Percentiles rank a stretch among this genome's conserved stretches.
Conservation (phyloP, 2,888 invertebrate species). For the Tribolium freemani region DNA sequence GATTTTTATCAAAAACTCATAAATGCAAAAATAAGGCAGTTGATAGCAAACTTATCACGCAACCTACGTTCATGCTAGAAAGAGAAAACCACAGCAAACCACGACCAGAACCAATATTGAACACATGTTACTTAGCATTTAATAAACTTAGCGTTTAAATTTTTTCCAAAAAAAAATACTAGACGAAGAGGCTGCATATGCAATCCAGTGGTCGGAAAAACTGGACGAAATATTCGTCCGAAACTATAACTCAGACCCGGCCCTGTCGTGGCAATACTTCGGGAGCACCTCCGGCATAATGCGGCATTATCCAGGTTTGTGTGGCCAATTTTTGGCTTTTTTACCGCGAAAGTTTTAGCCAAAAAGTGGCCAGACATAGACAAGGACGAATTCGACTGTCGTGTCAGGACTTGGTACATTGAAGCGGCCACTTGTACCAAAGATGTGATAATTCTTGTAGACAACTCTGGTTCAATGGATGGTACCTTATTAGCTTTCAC, state of each 20-base stretch:
- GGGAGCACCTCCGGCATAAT: constrained; percentile 94
- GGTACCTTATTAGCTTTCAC: constrained; percentile 70
- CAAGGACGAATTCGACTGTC: constrained; percentile 85
- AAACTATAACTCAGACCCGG: constrained; percentile 91
- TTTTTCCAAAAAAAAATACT: too few species aligned
- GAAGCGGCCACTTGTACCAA: constrained; percentile 98
- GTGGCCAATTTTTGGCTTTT: too few species aligned
- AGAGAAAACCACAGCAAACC: too few species aligned
- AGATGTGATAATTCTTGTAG: constrained; percentile 95
- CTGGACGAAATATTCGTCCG: constrained; percentile 86
- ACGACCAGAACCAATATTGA: too few species aligned
- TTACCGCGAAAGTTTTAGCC: constrained; percentile 42
- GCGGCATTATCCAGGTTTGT: constrained; percentile 83
- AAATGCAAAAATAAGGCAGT: too few species aligned
- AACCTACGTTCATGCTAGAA: too few species aligned
- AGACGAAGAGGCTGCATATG: constrained; percentile 73
- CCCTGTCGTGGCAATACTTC: constrained; percentile 97
- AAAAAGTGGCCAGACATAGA: constrained; percentile 59
- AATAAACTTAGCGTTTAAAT: too few species aligned
- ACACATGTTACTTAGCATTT: too few species aligned
- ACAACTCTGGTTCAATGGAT: constrained; percentile 97
- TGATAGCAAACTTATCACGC: too few species aligned
- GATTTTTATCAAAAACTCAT: too few species aligned
- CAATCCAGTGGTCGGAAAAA: constrained; percentile 92
- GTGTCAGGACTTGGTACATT: constrained; percentile 95